Evolutionary conservation across 2,888 invertebrate species (phyloP), one percentile per base, ranked within the genome.

Genomic region (Epirrhoe alternata): DNA sequence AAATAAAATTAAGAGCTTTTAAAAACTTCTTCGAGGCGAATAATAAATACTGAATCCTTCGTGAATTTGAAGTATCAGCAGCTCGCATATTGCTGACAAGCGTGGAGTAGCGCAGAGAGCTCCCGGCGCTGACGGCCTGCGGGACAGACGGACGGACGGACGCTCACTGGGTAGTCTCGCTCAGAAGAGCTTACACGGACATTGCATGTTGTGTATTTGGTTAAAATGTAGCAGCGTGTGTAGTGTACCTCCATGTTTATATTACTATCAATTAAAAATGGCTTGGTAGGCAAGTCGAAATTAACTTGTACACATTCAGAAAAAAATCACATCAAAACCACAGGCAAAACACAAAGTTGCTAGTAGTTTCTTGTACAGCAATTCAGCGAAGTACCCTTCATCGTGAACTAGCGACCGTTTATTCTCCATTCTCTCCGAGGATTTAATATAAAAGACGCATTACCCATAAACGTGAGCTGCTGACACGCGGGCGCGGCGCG

Each of bases 381-480:
- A 30, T 24, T 31, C 12, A 30, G 24, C 51, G 7, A 8, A n/a
- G 7, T 24, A 51, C 51, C 35, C 10, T 31, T 33, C 33, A 24
- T 24, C 24, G 24, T 3, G 30, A 47, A 16, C 16, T 6, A 49
- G 14, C 16, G 17, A 1, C 47, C 31, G 6, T 56, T 45, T n/a
- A 17, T 16, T 38, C 6, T 50, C 51, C 8, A 57, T 57, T 57
- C 14, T 58, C 47, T 47, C 31, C 53, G 2, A 58, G 54, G 54
- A 50, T 64, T 59, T 59, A 64, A 66, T 62, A 53, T 54, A 58
- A 57, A 54, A 62, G 62, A 61, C 42, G 54, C 14, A 58, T 61
- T 52, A 31, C 53, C 61, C 57, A 66, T 62, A 62, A 57, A 61
- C 49, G 33, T 38, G 14, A 54, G 54, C 42, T 14, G 58, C 61